Evolutionary conservation across 2,113 vertebrate genomes (phyloP).

Genomic region (Ictalurus punctatus): DNA sequence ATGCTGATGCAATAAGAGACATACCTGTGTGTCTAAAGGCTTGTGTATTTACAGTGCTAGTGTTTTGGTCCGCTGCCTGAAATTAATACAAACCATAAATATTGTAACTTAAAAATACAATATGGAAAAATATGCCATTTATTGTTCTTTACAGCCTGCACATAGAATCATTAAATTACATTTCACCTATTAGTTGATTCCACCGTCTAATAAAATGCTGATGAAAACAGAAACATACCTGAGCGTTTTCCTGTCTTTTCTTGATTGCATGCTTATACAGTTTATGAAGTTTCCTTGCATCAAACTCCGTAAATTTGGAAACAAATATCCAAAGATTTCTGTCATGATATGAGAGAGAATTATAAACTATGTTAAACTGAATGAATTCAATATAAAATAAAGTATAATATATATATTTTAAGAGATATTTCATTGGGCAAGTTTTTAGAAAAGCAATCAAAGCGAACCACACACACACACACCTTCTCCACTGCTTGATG

Average conservation of each 20-base stretch:
- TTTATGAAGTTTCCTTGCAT: conserved; percentile 96
- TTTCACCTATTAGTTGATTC: neutral
- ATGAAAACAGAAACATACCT: conserved; percentile 71
- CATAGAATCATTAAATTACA: neutral
- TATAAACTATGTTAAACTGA: neutral
- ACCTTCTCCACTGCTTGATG: conserved; percentile 99
- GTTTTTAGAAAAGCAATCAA: neutral
- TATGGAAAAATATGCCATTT: neutral
- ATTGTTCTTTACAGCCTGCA: neutral
- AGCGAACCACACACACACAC: conserved; percentile 47
- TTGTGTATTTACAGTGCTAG: conserved; percentile 77
- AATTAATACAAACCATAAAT: conserved; percentile 55
- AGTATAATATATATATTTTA: neutral
- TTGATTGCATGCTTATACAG: conserved; percentile 98
- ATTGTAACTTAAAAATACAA: neutral
- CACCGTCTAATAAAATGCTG: neutral
- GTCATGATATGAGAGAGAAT: conserved; percentile 45
- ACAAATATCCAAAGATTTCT: conserved; percentile 99
- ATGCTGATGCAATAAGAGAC: neutral
- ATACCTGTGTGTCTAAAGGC: conserved; percentile 87
- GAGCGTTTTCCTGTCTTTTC: conserved; percentile 90
- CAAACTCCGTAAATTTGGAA: conserved; percentile 98
- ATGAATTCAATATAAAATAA: neutral
- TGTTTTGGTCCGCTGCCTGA: conserved; percentile 89
- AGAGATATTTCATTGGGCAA: neutral